Percentiles rank a stretch among this genome's conserved stretches.
These are phyloP conservation scores for Yponomeuta plumbellus DNA, from an alignment of 2,888 invertebrate genomes.

Conservation along the genomic window DNA sequence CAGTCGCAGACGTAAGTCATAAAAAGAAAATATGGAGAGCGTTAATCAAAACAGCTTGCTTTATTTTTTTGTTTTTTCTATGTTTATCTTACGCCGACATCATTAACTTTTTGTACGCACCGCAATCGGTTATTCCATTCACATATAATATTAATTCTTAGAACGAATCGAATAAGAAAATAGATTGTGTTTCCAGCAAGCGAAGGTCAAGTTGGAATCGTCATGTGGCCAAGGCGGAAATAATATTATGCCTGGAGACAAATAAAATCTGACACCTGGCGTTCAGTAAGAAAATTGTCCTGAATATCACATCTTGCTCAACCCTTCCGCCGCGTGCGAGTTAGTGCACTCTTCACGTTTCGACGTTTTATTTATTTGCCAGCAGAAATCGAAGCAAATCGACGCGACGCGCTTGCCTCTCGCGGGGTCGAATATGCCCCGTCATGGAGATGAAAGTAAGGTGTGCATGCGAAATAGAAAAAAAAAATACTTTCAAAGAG, in stretches of 20 bases:
- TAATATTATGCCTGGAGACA: not conserved
- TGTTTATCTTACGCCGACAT: constrained; percentile 2
- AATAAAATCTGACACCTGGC: not conserved
- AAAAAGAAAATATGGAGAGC: constrained; percentile 65
- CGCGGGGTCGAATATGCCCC: constrained; percentile 48
- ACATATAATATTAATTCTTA: not conserved
- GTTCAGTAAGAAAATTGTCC: not conserved
- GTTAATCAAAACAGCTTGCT: constrained; percentile 49
- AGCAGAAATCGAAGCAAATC: constrained; percentile 43
- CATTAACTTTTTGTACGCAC: constrained; percentile 10
- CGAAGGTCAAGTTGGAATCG: not conserved
- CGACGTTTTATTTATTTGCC: constrained; percentile 40
- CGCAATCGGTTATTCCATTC: not conserved
- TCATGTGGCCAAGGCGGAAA: not conserved
- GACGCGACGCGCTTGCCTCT: constrained; percentile 4
- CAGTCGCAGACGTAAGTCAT: constrained; percentile 69
- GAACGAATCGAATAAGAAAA: not conserved
- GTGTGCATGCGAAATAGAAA: constrained; percentile 27
- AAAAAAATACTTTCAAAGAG: too few species aligned
- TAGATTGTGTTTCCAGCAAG: not conserved
- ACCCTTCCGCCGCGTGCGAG: not conserved
- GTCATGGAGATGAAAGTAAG: constrained; percentile 41
- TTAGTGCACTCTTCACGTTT: not conserved
- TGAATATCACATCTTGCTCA: not conserved
- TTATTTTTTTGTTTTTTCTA: constrained; percentile 31